Base-by-base conservation (phyloP, 30 jellyfish, hydroid and myxozoan genomes). In the Thelohanellus kitauei region DNA sequence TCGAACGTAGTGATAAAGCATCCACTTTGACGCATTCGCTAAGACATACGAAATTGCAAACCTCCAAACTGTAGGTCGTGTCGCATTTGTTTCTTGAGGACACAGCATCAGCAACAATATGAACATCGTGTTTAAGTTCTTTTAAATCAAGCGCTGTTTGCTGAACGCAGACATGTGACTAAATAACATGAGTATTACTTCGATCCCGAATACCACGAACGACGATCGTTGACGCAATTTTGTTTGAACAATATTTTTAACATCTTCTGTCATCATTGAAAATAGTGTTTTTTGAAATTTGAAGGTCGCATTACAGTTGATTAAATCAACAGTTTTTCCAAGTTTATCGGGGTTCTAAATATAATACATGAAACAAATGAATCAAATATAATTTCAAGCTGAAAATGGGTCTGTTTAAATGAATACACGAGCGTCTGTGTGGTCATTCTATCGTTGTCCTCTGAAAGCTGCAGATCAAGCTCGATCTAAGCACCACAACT, bases 301-400 rank as follows among this genome's bases (percentile, higher is more conserved):
- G 13, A 40, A 44, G 3, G 78, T 86, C 17, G 58, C 49, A 41
- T 47, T 21, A 32, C 45, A 54, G 25, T 82, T 86, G 17, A 82
- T 51, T 45, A 64, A 89, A 20, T 51, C 45, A 22, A 82, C 89
- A 21, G 83, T 57, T 41, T 32, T 51, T 40, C 99, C 99, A 34
- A 82, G 84, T 29, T 90, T 87, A 40, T 58, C 54, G 17, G 99
- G 99, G 51, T 82, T 64, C 87, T 65, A n/a, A n/a, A n/a, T n/a
- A n/a, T n/a, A n/a, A n/a, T n/a, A n/a, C n/a, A n/a, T n/a, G n/a
- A n/a, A n/a, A n/a, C n/a, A n/a, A n/a, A n/a, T n/a, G n/a, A n/a
- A n/a, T n/a, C n/a, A n/a, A n/a, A n/a, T n/a, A n/a, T n/a, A n/a
- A n/a, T n/a, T n/a, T n/a, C n/a, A n/a, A n/a, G n/a, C n/a, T n/a